Base-by-base conservation (phyloP, 2,888 invertebrate species). In the Caenorhabditis drosophilae region DNA sequence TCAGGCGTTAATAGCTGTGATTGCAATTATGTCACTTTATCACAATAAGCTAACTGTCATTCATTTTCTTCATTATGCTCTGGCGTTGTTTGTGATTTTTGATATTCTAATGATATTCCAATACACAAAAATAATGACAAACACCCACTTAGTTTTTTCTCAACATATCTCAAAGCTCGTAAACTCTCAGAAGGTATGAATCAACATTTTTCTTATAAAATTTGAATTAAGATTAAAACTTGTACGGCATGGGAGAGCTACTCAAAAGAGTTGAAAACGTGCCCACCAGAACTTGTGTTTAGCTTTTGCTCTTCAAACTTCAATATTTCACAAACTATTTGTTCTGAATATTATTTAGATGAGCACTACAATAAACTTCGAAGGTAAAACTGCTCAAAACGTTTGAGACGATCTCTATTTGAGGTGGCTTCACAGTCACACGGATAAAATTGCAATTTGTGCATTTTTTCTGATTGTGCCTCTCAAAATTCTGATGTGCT, bases 81-180 rank as follows among this genome's bases (percentile, higher is more conserved):
- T 50, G 12, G 53, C 48, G 27, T 50, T 45, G 45, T 54, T 58
- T 25, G 31, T 64, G 18, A 18, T 58, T 16, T 20, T 64, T 34
- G 64, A 64, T 47, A 58, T 51, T 3, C n/a, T 64, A 20, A 54
- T 64, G 58, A 51, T 64, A 34, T 64, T 64, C n/a, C 42, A 54
- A 15, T 58, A 58, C 23, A 40, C 64, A 1, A 41, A 18, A 20
- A 40, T 58, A 20, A 64, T 64, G 64, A 41, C 54, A 2, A 35
- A 54, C 1, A 58, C 58, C 0, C 64, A 64, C 27, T 45, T 31
- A 11, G 46, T 46, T 3, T 31, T 64, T 3, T 25, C 58, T 25
- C 40, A 46, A 15, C 64, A 64, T 41, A 36, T 64, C 20, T 4
- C n/a, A 4, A 20, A 22, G 18, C 23, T 42, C 25, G 22, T n/a